A percentile compares a stretch with the other conserved stretches of the same genome.
phyloP scores from a whole-genome alignment of 1,140 invertebrate species.

The Orussus abietinus region DNA sequence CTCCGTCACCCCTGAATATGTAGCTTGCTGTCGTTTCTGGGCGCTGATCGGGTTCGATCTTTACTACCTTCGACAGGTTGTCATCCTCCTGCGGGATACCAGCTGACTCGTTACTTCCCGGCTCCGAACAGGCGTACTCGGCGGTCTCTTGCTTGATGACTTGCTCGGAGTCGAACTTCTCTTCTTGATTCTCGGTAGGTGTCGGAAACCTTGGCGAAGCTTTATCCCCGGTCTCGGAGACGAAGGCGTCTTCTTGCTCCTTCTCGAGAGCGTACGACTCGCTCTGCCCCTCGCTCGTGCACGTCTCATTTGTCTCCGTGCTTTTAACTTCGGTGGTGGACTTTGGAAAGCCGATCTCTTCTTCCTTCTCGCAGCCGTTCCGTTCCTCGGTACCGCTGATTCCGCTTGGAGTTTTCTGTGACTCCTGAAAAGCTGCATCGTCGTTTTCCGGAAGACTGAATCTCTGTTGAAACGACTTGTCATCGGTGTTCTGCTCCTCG shows the following conservation, averaged over 20 bases:
- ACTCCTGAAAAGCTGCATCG: no score
- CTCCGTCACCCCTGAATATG: conserved; percentile 63
- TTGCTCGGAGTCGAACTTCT: conserved; percentile 27
- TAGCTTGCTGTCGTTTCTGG: conserved; percentile 30
- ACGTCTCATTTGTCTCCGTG: no score
- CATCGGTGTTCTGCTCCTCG: conserved; percentile 29
- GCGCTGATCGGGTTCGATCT: conserved; percentile 32
- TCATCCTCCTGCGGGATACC: conserved; percentile 19
- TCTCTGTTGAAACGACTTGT: conserved; percentile 39
- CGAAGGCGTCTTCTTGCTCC: no score
- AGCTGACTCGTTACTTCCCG: conserved; percentile 17
- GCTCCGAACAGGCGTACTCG: conserved; percentile 22
- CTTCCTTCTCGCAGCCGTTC: no score
- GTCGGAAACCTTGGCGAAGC: neutral
- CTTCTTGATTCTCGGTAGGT: neutral
- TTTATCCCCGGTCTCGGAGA: neutral
- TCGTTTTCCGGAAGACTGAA: no score
- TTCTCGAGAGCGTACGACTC: no score
- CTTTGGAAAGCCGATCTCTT: no score
- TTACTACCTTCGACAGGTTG: conserved; percentile 24
- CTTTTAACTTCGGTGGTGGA: no score
- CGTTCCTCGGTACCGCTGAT: no score
- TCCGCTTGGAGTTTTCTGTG: no score
- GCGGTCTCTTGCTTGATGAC: conserved; percentile 39
- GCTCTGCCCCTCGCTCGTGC: no score